These are phyloP conservation scores for Scleropages formosus DNA, from an alignment of 2,797 vertebrate species.

Conservation along the genomic window DNA sequence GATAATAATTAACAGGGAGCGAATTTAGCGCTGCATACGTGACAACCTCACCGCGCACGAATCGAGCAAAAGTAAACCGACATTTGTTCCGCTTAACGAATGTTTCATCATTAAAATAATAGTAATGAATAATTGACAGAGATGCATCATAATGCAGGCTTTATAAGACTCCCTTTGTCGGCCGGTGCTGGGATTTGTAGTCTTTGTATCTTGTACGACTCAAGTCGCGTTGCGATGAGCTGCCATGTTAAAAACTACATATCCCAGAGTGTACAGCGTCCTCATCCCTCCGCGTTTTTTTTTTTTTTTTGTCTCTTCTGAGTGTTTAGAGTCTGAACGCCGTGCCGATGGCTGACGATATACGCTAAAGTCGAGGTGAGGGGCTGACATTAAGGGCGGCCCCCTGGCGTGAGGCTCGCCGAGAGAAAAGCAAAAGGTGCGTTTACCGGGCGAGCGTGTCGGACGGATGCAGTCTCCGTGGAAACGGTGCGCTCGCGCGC, in stretches of 20 bases:
- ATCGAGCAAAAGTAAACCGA: slow-evolving; percentile 9
- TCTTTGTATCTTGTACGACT: slow-evolving; percentile 28
- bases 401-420: slow-evolving; percentile 33
- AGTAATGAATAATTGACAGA: slow-evolving; percentile 47
- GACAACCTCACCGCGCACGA: slow-evolving; percentile 3
- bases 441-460: neutral
- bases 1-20: neutral
- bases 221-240: neutral
- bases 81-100: slow-evolving; percentile 25
- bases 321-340: slow-evolving; percentile 39
- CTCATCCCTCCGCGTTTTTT: slow-evolving; percentile 25
- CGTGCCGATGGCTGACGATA: slow-evolving; percentile 35
- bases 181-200: slow-evolving; percentile 47
- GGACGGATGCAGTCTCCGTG: slow-evolving; percentile 31
- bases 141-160: slow-evolving; percentile 44
- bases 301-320: slow-evolving; percentile 15
- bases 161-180: slow-evolving; percentile 1
- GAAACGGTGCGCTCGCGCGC: slow-evolving; percentile 36
- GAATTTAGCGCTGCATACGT: neutral
- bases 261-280: slow-evolving; percentile 44
- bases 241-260: slow-evolving; percentile 39
- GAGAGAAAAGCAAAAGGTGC: slow-evolving; percentile 14
- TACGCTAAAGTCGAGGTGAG: slow-evolving; percentile 26
- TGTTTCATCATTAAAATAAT: slow-evolving; percentile 34
- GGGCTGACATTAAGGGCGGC: slow-evolving; percentile 12